These are phyloP conservation scores for Rhimphoctona megacephalus DNA, from an alignment of 2,888 invertebrate species.

Conservation along the genomic window DNA sequence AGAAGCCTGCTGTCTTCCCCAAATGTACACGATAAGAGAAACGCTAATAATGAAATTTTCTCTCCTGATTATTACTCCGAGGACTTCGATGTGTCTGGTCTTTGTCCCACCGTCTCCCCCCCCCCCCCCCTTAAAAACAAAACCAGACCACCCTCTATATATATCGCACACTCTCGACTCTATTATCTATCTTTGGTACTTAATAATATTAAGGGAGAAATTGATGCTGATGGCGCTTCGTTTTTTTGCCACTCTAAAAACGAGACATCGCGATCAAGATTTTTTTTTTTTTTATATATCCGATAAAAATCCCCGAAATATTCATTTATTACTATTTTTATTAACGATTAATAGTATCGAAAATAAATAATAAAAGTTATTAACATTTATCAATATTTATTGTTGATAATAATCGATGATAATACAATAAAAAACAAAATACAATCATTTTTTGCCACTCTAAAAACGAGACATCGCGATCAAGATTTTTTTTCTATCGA, in stretches of 20 bases:
- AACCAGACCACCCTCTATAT: constrained; percentile 57
- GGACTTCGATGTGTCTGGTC: constrained; percentile 60
- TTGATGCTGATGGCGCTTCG: constrained; percentile 23
- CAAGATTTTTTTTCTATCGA: neutral
- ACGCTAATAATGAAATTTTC: constrained; percentile 63
- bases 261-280: constrained; percentile 10
- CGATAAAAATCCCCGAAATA: neutral
- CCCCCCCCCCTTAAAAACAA: constrained; percentile 29
- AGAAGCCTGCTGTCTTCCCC: constrained; percentile 18
- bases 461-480: constrained; percentile 15
- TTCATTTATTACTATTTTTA: neutral
- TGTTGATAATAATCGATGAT: too few relatives aligned
- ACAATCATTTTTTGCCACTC: constrained; percentile 26
- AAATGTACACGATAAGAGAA: constrained; percentile 54
- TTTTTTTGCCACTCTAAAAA: constrained; percentile 27
- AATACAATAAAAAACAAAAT: too few relatives aligned
- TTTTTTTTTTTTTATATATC: neutral
- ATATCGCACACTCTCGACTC: constrained; percentile 33
- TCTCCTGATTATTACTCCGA: constrained; percentile 58
- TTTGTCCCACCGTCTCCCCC: constrained; percentile 27
- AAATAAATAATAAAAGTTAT: neutral
- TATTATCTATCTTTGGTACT: constrained; percentile 55
- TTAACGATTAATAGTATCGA: neutral
- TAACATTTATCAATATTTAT: too few relatives aligned
- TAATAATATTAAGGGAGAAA: constrained; percentile 35